phyloP scores from a whole-genome alignment of 2,797 vertebrate genomes.

The Phataginus tetradactyla region DNA sequence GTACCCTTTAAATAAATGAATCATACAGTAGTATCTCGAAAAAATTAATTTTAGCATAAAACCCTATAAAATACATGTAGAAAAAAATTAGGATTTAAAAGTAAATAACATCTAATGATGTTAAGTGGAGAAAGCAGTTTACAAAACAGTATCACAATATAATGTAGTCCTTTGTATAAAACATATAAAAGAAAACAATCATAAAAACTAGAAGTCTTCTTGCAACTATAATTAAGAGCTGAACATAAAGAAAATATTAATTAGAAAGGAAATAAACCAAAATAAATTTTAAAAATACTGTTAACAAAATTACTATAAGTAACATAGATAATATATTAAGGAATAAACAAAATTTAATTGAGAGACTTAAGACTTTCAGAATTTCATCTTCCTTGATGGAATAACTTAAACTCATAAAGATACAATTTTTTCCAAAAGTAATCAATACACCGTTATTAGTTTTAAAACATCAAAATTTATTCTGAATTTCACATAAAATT shows the following conservation, averaged over 20 bases:
- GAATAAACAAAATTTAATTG: not conserved
- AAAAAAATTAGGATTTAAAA: not conserved
- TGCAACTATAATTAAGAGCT: not conserved
- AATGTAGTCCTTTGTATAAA: not conserved
- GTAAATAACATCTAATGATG: not conserved
- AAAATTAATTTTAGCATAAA: not conserved
- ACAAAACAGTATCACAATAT: not conserved
- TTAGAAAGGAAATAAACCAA: not conserved
- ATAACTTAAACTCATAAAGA: not conserved
- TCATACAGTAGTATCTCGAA: not conserved
- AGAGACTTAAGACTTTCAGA: not conserved
- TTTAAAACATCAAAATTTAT: not conserved
- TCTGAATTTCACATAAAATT: not conserved
- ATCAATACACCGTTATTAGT: not conserved
- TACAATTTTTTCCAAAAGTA: not conserved
- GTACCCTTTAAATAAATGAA: not conserved
- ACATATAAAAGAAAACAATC: not conserved
- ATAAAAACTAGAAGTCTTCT: not conserved
- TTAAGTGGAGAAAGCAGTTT: not conserved
- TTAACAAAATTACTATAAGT: not conserved
- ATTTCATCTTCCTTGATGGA: not conserved
- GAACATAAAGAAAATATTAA: not conserved
- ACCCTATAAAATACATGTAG: not conserved
- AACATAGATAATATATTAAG: not conserved
- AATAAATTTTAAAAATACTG: not conserved